Evolutionary conservation across 2,888 invertebrate species (phyloP), one percentile per base, ranked within the genome.

Genomic region (Saturnia pavonia): DNA sequence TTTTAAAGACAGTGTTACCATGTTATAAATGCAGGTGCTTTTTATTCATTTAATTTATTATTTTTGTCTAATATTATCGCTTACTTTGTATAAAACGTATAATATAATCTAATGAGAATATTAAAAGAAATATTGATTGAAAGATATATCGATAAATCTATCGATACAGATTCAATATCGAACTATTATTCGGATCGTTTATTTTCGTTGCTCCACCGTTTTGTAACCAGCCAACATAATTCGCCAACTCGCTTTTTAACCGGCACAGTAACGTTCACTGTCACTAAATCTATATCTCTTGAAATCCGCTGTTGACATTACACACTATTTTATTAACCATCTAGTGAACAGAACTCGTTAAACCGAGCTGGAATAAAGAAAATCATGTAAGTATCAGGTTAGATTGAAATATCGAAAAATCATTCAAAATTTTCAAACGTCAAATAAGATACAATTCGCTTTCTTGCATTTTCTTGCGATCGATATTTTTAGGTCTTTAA

Each of bases 41-140:
- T 60, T 60, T n/a, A n/a, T n/a, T n/a, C n/a, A n/a, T n/a, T n/a
- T 25, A 27, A 43, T 60, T 45, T 43, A 60, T 69, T 60, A 42
- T 60, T 69, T 34, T 16, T 34, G 19, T 43, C 25, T 2, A 22
- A 22, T 67, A 48, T 27, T n/a, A 42, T n/a, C 22, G 48, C 27
- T 2, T 60, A 27, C 27, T 60, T 14, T 27, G 14, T 60, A 60
- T 11, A 60, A 14, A 60, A 4, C 16, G 25, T 54, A 27, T 54
- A n/a, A 54, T 54, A 57, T 25, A 25, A 57, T 25, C 22, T 57
- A 11, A 25, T 57, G 11, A 22, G 57, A 25, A 54, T 54, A 54
- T 54, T 22, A 22, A 54, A 11, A 25, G 57, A 25, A 25, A 25
- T 57, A 57, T 11, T 25, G 25, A 57, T 25, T n/a, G 11, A 25